Percentiles rank a stretch among this genome's conserved stretches.
These are phyloP conservation scores for Prietella phreatophila DNA, from an alignment of 2,113 vertebrate genomes.

Conservation along the genomic window DNA sequence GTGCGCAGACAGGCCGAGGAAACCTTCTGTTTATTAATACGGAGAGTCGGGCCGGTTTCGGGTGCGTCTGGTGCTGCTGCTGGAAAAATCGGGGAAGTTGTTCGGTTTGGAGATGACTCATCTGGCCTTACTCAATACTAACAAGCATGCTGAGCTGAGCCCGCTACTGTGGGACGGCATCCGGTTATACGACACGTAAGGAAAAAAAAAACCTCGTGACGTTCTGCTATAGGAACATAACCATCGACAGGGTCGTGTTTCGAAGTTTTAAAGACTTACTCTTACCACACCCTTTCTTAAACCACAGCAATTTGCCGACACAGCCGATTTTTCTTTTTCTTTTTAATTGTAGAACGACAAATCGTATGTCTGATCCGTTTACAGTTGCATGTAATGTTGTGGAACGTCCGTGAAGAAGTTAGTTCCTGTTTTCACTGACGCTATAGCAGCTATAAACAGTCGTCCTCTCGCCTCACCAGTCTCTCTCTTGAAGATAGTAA, in stretches of 20 bases:
- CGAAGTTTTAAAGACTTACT: neutral
- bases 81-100: constrained; percentile 27
- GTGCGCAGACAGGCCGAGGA: neutral
- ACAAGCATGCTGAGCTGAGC: neutral
- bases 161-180: constrained; percentile 20
- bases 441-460: neutral
- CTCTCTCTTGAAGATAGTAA: neutral
- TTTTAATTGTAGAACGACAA: neutral
- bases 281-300: neutral
- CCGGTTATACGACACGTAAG: neutral
- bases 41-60: constrained; percentile 4
- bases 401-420: neutral
- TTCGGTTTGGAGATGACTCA: constrained; percentile 45
- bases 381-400: neutral
- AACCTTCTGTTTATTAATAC: constrained; percentile 37
- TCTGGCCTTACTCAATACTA: neutral
- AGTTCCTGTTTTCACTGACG: neutral
- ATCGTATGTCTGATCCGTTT: neutral
- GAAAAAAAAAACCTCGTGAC: neutral
- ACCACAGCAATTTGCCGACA: neutral
- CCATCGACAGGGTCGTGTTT: neutral
- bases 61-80: constrained; percentile 10
- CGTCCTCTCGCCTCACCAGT: neutral
- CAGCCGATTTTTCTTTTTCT: neutral
- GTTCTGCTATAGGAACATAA: neutral